Base-by-base conservation (phyloP, 2,113 vertebrate species). In the Engraulis encrasicolus region DNA sequence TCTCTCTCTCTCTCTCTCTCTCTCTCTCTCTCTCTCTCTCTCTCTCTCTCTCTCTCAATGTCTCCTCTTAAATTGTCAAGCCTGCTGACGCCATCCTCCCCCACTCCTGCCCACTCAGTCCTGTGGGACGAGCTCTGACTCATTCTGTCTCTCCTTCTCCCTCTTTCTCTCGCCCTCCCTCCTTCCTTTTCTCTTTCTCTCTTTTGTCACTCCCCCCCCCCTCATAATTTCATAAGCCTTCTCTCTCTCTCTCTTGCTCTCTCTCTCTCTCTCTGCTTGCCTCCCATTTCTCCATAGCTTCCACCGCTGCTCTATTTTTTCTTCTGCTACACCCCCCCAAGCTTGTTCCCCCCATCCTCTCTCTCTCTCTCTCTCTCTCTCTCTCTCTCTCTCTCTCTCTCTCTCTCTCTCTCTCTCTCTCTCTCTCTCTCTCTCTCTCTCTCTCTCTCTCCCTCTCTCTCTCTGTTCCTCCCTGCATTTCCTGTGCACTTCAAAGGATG, bases 41-140 rank as follows among this genome's bases (percentile, higher is more conserved):
- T 86, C 88, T 91, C 86, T 88, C 92, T 93, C 91, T n/a, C n/a
- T n/a, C n/a, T n/a, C n/a, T n/a, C n/a, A 90, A 93, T 88, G 88
- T 89, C 88, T 92, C 88, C 91, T 92, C 91, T 92, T 91, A 92
- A 91, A 91, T 90, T 91, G 90, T 94, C 91, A 93, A 86, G 86
- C 89, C 89, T 90, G 82, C 88, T 94, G 92, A 94, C 92, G 92
- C 91, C 93, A 93, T 94, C 93, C 93, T 93, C 94, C 93, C 91
- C 93, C 93, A 92, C 92, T 89, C 92, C n/a, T n/a, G 87, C 88
- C 94, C 93, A 93, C 94, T 91, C 92, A 92, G 87, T 94, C 93
- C 93, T 91, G 93, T 93, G 94, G 94, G 95, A 94, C 83, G 90
- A 89, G 91, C 91, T 94, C 92, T 95, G 94, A 95, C 92, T 95